A percentile compares a stretch with the other conserved stretches of the same genome.
These are phyloP conservation scores for Andrena bicolor DNA, from an alignment of 2,888 invertebrate species.

Conservation along the genomic window DNA sequence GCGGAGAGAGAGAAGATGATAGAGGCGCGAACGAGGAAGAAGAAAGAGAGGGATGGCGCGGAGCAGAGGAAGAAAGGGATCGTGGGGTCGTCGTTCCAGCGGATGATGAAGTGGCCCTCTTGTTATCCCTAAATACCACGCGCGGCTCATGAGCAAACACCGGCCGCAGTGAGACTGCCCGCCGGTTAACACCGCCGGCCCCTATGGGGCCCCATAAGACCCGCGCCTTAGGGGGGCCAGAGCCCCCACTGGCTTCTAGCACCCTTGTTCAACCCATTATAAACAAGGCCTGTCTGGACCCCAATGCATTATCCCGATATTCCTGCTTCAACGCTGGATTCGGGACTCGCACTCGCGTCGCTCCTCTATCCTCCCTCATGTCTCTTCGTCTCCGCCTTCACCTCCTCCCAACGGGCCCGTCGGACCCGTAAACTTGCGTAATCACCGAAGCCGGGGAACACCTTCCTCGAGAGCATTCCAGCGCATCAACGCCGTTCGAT, in stretches of 20 bases:
- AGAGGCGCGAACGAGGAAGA: slow-evolving; percentile 29
- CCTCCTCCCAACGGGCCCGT: slow-evolving; percentile 35
- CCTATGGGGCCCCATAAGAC: slow-evolving; percentile 78
- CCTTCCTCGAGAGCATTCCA: not conserved
- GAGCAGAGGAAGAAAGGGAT: slow-evolving; percentile 59
- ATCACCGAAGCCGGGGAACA: slow-evolving; percentile 9
- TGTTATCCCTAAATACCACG: slow-evolving; percentile 84
- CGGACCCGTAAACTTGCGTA: slow-evolving; percentile 4
- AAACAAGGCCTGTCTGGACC: slow-evolving; percentile 82
- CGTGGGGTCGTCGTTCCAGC: slow-evolving; percentile 75
- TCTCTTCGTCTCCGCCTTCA: slow-evolving; percentile 27
- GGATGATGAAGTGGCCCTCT: slow-evolving; percentile 84
- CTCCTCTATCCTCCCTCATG: slow-evolving; percentile 30
- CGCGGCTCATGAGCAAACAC: slow-evolving; percentile 83
- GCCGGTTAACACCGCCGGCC: slow-evolving; percentile 80
- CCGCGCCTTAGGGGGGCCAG: slow-evolving; percentile 82
- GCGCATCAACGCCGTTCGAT: not conserved
- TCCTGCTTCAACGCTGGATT: slow-evolving; percentile 68
- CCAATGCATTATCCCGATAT: slow-evolving; percentile 80
- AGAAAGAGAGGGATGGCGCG: slow-evolving; percentile 33
- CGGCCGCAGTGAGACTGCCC: slow-evolving; percentile 80
- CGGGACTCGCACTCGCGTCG: slow-evolving; percentile 66
- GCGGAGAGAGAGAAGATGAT: slow-evolving; percentile 41
- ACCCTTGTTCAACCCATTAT: slow-evolving; percentile 84
- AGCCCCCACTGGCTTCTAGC: slow-evolving; percentile 84